Base-by-base conservation (phyloP, 2,888 invertebrate genomes). In the Leptopilina myrica region DNA sequence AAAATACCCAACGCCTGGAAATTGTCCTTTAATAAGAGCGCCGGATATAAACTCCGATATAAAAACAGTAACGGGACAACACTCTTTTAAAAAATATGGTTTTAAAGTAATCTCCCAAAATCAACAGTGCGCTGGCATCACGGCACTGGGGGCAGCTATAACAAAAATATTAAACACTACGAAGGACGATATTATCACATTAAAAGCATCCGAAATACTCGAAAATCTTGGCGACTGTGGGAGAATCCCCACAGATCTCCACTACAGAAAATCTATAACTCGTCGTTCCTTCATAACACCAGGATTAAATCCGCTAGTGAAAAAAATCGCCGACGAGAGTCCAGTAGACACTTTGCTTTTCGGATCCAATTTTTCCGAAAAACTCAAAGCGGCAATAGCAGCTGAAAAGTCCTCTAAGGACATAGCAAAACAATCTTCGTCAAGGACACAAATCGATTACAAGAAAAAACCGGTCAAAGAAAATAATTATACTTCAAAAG, bases 21-120 rank as follows among this genome's bases (percentile, higher is more conserved):
- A 80, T 11, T 81, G 78, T 40, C 9, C 14, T 0, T 40, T 59
- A 4, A 43, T 81, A 11, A 75, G 56, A 40, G 82, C 67, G 5
- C 82, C 81, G 4, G 62, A 49, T 6, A 20, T 82, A 9, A 82
- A 84, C 15, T n/a, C 64, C n/a, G 80, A 83, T 65, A 62, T 83
- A 11, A 62, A 75, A 43, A 20, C 62, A 4, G 26, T 69, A 33
- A 73, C 75, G 11, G 65, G 76, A 6, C 46, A 69, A 43, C 43
- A 64, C 2, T 78, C 65, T 46, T 1, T 81, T 11, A 15, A 66
- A n/a, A 79, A 75, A 33, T 81, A 84, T 26, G n/a, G 0, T 4
- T 15, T 40, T 2, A 73, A 75, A 15, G 26, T 67, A n/a, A 3
- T 56, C 1, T 53, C 62, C 6, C 84, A 84, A 76, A 76, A 69